phyloP scores from a whole-genome alignment of 1,140 invertebrate species.

The Cepaea nemoralis region DNA sequence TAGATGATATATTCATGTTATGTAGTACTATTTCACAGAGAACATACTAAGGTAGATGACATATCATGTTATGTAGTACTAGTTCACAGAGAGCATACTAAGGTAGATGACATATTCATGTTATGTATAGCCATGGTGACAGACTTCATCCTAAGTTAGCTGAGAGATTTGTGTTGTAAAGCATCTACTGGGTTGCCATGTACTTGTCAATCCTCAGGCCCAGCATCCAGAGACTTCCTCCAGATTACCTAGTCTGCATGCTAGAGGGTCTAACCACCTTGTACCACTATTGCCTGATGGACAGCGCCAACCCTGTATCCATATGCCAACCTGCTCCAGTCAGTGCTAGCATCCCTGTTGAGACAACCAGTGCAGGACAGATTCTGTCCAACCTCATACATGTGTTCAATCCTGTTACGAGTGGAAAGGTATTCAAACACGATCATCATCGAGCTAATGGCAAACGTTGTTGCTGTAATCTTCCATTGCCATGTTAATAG shows the following conservation, averaged over 20 bases:
- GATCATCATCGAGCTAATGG: not conserved
- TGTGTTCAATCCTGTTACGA: slow-evolving; percentile 74
- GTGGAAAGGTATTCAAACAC: slow-evolving; percentile 52
- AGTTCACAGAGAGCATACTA: too few species aligned
- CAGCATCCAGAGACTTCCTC: slow-evolving; percentile 71
- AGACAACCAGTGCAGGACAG: slow-evolving; percentile 73
- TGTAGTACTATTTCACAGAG: too few species aligned
- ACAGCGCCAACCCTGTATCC: slow-evolving; percentile 77
- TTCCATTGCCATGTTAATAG: too few species aligned
- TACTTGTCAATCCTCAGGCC: not conserved
- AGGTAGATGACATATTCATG: too few species aligned
- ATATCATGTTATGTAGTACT: too few species aligned
- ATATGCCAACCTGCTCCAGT: slow-evolving; percentile 69
- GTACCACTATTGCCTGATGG: slow-evolving; percentile 88
- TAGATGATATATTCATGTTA: too few species aligned
- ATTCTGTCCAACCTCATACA: slow-evolving; percentile 87
- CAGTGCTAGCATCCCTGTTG: slow-evolving; percentile 45
- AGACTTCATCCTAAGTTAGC: too few species aligned
- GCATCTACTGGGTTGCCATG: too few species aligned
- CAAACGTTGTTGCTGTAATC: too few species aligned
- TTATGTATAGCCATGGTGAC: too few species aligned
- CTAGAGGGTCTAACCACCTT: slow-evolving; percentile 87
- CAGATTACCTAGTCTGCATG: slow-evolving; percentile 85
- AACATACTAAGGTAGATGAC: too few species aligned
- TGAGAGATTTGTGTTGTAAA: too few species aligned